Base-by-base conservation (phyloP, 2,113 vertebrate genomes). In the Osmerus eperlanus region DNA sequence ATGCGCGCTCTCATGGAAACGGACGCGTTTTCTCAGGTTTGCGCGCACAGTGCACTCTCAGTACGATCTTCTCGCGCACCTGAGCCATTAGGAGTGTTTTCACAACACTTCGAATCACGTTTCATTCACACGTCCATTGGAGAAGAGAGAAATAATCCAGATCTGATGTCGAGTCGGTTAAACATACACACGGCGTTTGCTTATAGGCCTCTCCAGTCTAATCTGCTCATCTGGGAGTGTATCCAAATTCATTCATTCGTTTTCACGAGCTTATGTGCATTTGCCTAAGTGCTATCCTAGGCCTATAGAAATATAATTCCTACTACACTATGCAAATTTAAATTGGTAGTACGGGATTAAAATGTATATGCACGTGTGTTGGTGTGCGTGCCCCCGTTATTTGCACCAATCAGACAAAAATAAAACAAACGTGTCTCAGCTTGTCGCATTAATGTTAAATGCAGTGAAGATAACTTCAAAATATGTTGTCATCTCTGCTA, bases 371-470 rank as follows among this genome's bases (percentile, higher is more conserved):
- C 36, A 2, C 36, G 8, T 41, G 8, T 41, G 36, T 41, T 41
- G 5, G 8, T 41, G 8, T 41, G 36, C 36, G 36, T 41, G 8
- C 36, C 5, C 6, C 36, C 6, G 36, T 41, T 41, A 41, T 23
- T 23, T 41, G 36, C 5, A 23, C 23, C 28, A 11, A 62, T 28
- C 21, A 23, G 23, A 23, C 23, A 23, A 23, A 23, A 23, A 23
- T 1, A 23, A 23, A 23, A 13, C 21, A 15, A 23, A 4, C 29
- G 25, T 62, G 60, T 25, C 60, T 62, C 9, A 3, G 58, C 19
- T 62, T 81, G 75, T 81, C 78, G 7, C 75, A 82, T 86, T 18
- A 84, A 84, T 86, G 78, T 85, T 80, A 73, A 81, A 85, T 83
- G 70, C 1, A 68, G 3, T 56, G 60, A 66, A 62, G 12, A 29